Percentiles rank a stretch among this genome's conserved stretches.
These are phyloP conservation scores for Nansenia antarctica DNA, from an alignment of 2,113 vertebrate species.

Conservation along the genomic window DNA sequence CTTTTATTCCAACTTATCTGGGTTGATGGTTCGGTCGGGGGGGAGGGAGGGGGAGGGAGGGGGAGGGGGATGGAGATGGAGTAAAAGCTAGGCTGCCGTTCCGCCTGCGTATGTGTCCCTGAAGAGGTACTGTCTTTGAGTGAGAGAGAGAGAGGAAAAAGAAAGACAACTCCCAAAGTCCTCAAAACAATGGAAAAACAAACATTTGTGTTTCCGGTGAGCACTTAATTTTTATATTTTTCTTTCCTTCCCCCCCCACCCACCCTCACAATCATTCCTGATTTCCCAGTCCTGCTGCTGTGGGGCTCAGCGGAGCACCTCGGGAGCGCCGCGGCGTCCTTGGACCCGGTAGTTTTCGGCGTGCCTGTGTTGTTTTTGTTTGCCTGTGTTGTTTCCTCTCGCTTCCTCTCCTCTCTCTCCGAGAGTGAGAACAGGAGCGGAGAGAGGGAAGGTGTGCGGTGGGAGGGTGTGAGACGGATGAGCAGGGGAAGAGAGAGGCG, in stretches of 20 bases:
- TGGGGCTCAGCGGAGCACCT: not conserved
- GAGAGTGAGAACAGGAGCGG: not conserved
- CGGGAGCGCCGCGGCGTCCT: constrained; percentile 10
- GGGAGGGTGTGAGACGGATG: not conserved
- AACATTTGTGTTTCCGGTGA: constrained; percentile 15
- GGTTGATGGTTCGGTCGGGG: constrained; percentile 27
- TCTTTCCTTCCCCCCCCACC: not conserved
- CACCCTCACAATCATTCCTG: not conserved
- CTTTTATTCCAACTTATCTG: constrained; percentile 48
- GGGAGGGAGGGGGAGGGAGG: constrained; percentile 6
- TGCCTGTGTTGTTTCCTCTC: too few relatives aligned
- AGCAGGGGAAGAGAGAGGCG: not conserved
- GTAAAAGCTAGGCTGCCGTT: not conserved
- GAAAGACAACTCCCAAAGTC: not conserved
- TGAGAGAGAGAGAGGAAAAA: constrained; percentile 23
- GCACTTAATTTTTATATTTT: not conserved
- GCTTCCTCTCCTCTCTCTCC: constrained; percentile 18
- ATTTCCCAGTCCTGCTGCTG: constrained; percentile 22
- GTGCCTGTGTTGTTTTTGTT: not conserved
- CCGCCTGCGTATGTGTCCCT: not conserved
- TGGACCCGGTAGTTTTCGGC: not conserved
- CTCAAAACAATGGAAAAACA: constrained; percentile 36
- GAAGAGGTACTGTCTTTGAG: constrained; percentile 44
- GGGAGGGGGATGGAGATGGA: not conserved
- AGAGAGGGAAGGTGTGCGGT: not conserved